Percentiles rank a stretch among this genome's conserved stretches.
Evolutionary conservation across 2,888 invertebrate genomes (phyloP).

Genomic region (Eupeodes luniger): DNA sequence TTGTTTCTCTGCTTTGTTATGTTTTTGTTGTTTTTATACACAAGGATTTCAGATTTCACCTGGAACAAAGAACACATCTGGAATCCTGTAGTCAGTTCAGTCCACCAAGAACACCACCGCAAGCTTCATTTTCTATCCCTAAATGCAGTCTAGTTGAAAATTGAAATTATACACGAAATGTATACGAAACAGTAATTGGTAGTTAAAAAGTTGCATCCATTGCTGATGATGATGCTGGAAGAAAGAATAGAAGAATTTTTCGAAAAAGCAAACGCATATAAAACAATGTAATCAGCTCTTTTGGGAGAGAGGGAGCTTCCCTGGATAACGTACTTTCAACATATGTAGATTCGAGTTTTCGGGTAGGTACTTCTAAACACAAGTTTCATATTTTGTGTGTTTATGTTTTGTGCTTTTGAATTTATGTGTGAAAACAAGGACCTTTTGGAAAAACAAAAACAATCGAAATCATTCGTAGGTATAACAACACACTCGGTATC

Average conservation of each 20-base stretch:
- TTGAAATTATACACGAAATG: slow-evolving; percentile 44
- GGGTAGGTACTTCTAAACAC: too few relatives aligned
- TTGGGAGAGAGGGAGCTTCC: background rate
- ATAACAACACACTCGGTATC: background rate
- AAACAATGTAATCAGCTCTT: slow-evolving; percentile 21
- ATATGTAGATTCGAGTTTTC: too few relatives aligned
- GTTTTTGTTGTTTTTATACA: slow-evolving; percentile 1
- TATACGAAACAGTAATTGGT: slow-evolving; percentile 53
- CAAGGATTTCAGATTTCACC: slow-evolving; percentile 25
- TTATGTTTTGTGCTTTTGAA: slow-evolving; percentile 19
- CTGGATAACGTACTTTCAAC: too few relatives aligned
- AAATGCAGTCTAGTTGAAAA: slow-evolving; percentile 47
- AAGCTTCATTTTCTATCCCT: background rate
- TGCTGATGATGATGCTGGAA: slow-evolving; percentile 8
- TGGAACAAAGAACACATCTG: slow-evolving; percentile 4
- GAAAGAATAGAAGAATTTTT: slow-evolving; percentile 11
- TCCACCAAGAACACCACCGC: background rate
- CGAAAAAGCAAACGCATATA: slow-evolving; percentile 11
- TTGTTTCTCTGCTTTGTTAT: background rate
- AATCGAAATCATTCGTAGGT: slow-evolving; percentile 24
- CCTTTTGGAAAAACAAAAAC: slow-evolving; percentile 15
- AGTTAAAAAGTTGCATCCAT: slow-evolving; percentile 61
- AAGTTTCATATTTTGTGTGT: slow-evolving; percentile 16
- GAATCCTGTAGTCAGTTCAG: too few relatives aligned
- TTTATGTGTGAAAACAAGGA: slow-evolving; percentile 6